A percentile compares a stretch with the other conserved stretches of the same genome.
Evolutionary conservation across 2,797 vertebrate genomes (phyloP).

Genomic region (Ciconia nigra): DNA sequence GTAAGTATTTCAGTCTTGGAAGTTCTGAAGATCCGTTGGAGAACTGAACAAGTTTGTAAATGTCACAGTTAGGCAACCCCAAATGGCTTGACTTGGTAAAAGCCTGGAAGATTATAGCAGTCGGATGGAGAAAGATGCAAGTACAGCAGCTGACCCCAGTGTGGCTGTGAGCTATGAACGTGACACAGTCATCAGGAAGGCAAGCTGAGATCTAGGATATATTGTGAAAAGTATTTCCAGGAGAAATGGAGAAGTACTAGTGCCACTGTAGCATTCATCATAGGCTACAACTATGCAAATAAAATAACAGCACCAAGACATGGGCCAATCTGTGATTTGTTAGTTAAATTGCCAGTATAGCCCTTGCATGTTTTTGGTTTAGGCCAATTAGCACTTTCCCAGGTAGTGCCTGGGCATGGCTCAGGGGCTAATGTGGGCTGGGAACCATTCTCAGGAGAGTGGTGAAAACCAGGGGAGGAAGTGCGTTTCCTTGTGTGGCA

Average conservation of each 20-base stretch:
- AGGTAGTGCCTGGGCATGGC: neutral
- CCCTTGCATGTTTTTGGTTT: neutral
- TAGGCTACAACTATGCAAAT: neutral
- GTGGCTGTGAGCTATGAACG: neutral
- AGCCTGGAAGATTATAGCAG: neutral
- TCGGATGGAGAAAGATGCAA: neutral
- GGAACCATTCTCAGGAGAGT: neutral
- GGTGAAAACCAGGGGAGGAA: neutral
- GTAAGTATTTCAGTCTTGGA: neutral
- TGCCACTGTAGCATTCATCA: neutral
- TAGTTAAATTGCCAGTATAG: neutral
- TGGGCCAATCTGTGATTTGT: neutral
- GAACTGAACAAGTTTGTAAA: neutral
- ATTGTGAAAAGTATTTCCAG: neutral
- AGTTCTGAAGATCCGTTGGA: neutral
- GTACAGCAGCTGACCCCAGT: neutral
- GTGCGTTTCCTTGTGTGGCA: neutral
- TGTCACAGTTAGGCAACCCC: neutral
- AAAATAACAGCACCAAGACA: neutral
- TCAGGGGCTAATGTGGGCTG: neutral
- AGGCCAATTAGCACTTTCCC: neutral
- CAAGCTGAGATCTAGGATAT: neutral
- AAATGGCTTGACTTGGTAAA: neutral
- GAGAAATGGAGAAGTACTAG: neutral
- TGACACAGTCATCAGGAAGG: neutral